A percentile compares a stretch with the other conserved stretches of the same genome.
Conservation (phyloP, 2,797 vertebrate genomes). For the Coilia nasus region DNA sequence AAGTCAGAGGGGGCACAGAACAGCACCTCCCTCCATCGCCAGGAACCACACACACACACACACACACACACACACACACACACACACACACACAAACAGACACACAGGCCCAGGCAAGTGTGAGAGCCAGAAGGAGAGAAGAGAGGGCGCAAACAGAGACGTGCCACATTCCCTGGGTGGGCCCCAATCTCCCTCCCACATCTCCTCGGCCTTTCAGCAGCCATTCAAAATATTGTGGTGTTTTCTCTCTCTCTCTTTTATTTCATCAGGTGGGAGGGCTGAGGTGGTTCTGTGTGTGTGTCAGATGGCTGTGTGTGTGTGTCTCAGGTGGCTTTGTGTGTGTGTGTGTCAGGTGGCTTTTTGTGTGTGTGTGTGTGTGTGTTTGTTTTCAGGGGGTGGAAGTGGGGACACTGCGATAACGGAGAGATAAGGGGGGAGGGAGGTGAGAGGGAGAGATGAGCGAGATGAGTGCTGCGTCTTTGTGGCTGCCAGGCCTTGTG, state of each 20-base stretch:
- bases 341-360: too few relatives aligned
- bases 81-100: too few relatives aligned
- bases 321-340: too few relatives aligned
- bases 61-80: too few relatives aligned
- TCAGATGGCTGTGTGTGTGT: too few relatives aligned
- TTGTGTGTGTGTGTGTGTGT: too few relatives aligned
- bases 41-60: too few relatives aligned
- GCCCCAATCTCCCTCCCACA: conserved; percentile 19
- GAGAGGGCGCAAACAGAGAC: conserved; percentile 48
- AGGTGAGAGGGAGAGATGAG: background rate
- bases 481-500: background rate
- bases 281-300: conserved; percentile 10
- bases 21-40: background rate
- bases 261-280: background rate
- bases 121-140: too few relatives aligned
- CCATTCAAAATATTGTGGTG: background rate
- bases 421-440: background rate
- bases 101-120: too few relatives aligned
- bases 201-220: background rate
- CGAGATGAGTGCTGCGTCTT: background rate
- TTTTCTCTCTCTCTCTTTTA: background rate
- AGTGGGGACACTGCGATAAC: background rate
- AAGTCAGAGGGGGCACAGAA: background rate
- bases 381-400: too few relatives aligned
- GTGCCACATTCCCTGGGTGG: conserved; percentile 58